Conservation (phyloP, 2,797 vertebrate species). For the Chiloscyllium punctatum region DNA sequence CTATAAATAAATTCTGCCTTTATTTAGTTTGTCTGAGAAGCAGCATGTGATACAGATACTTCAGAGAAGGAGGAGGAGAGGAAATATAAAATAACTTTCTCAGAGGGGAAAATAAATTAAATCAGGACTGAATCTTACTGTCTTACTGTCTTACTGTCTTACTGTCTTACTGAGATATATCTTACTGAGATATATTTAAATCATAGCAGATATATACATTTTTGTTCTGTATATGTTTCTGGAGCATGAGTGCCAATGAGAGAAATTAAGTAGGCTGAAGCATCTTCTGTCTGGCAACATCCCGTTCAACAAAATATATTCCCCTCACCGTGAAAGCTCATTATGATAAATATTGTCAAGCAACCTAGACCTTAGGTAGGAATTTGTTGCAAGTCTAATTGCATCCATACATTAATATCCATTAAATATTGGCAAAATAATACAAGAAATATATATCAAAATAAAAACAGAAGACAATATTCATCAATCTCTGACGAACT, state of each 20-base stretch:
- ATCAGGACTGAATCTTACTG: background rate
- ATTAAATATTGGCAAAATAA: slow-evolving; percentile 25
- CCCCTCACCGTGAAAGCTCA: background rate
- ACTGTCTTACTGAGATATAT: no score
- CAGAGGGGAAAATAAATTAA: background rate
- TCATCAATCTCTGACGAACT: background rate
- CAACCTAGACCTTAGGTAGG: background rate
- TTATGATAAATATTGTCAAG: background rate
- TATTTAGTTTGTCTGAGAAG: background rate
- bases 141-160: no score
- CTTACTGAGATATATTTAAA: background rate
- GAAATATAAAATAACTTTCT: background rate
- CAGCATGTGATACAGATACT: background rate
- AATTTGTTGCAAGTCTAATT: slow-evolving; percentile 25
- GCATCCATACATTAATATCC: slow-evolving; percentile 23
- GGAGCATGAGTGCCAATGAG: background rate
- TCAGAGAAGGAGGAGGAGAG: background rate
- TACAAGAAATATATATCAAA: background rate
- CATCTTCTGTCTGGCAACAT: background rate
- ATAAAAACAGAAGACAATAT: background rate
- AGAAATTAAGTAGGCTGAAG: background rate
- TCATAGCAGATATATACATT: background rate
- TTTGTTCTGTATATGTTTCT: background rate
- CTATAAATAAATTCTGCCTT: background rate
- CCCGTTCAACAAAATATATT: background rate